Percentiles rank a stretch among this genome's conserved stretches.
Conservation (phyloP, 2,888 invertebrate species). For the Andrena trimmerana region DNA sequence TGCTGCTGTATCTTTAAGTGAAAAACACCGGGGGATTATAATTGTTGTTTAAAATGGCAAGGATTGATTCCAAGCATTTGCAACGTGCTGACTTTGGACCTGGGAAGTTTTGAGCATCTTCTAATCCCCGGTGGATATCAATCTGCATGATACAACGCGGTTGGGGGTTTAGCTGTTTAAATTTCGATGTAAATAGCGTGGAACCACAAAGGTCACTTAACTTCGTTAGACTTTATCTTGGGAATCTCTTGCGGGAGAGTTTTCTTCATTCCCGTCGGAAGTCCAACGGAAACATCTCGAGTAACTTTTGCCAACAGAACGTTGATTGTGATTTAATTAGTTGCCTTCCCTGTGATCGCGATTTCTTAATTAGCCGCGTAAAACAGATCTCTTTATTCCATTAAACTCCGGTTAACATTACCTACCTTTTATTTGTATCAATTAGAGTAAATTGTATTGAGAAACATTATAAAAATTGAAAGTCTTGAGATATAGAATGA, state of each 20-base stretch:
- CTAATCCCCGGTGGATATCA: conserved; percentile 35
- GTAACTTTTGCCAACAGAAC: conserved; percentile 7
- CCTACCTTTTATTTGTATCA: too few relatives aligned
- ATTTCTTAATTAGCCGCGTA: background rate
- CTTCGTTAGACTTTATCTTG: conserved; percentile 24
- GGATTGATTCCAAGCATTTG: too few relatives aligned
- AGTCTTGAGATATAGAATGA: background rate
- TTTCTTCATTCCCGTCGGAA: conserved; percentile 18
- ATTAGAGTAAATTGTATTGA: background rate
- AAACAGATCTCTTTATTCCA: background rate
- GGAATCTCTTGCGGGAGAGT: conserved; percentile 18
- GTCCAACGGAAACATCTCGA: background rate
- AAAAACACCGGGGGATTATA: too few relatives aligned
- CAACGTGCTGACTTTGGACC: conserved; percentile 49
- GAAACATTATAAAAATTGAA: too few relatives aligned
- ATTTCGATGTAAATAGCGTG: conserved; percentile 55
- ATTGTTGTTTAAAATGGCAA: too few relatives aligned
- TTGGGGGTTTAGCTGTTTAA: conserved; percentile 42
- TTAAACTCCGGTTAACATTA: background rate
- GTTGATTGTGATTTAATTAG: conserved; percentile 16
- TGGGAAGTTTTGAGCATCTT: conserved; percentile 35
- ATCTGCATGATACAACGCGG: conserved; percentile 16
- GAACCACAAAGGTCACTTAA: conserved; percentile 25
- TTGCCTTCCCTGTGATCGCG: background rate
- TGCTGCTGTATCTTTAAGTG: too few relatives aligned